Evolutionary conservation across 35 echinoderm and acorn worm species (phyloP).

Genomic region (Heliocidaris erythrogramma): DNA sequence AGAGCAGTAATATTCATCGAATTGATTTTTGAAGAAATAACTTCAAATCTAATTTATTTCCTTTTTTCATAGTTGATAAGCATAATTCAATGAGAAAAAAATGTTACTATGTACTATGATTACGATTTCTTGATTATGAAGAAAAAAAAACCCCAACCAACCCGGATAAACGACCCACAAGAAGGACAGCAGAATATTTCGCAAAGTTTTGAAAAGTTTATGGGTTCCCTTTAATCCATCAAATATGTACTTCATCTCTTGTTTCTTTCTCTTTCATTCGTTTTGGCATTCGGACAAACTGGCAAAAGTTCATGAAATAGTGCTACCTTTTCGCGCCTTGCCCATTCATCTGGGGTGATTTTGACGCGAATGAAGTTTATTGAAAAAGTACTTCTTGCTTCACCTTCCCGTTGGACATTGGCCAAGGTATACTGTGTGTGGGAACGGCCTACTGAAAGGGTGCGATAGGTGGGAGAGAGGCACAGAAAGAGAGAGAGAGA

Average conservation of each 20-base stretch:
- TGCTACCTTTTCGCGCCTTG: not conserved
- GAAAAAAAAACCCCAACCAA: too few species aligned
- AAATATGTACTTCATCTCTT: not conserved
- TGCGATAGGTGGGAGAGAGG: not conserved
- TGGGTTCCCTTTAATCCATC: not conserved
- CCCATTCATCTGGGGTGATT: not conserved
- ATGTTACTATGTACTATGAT: too few species aligned
- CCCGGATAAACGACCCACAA: too few species aligned
- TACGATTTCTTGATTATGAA: too few species aligned
- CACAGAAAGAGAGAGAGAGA: not conserved
- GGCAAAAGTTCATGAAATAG: not conserved
- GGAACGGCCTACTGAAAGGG: not conserved
- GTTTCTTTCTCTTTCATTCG: not conserved
- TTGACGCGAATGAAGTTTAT: not conserved
- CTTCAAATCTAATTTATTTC: too few species aligned
- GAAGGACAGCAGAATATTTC: too few species aligned
- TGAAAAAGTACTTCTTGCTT: not conserved
- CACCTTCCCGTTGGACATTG: not conserved
- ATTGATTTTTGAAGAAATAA: too few species aligned
- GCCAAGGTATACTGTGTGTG: not conserved
- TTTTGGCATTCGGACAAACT: not conserved
- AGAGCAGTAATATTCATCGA: too few species aligned
- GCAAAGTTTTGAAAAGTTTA: not conserved
- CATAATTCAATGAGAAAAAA: too few species aligned
- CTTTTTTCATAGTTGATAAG: too few species aligned